These are phyloP conservation scores for Erinaceus europaeus DNA, from an alignment of 2,113 vertebrate species.

Conservation along the genomic window DNA sequence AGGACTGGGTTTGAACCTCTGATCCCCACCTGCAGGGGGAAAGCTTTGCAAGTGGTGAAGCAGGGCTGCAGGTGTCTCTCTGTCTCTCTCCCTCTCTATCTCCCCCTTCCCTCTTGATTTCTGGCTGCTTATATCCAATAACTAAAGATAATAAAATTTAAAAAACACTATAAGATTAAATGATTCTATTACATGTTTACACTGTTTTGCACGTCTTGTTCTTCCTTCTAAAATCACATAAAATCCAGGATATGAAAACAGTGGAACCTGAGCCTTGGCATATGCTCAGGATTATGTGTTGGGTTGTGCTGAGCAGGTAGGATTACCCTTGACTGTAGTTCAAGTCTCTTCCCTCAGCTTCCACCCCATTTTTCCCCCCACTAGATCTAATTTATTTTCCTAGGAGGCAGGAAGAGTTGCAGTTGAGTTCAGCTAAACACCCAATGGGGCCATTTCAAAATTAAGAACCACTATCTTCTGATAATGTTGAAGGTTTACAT, in stretches of 20 bases:
- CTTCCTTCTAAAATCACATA: neutral
- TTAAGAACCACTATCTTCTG: neutral
- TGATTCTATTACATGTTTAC: neutral
- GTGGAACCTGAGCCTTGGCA: neutral
- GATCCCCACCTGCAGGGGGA: too few species aligned
- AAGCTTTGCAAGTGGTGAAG: too few species aligned
- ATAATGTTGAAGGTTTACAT: neutral
- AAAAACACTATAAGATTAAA: too few species aligned
- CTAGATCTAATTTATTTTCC: neutral
- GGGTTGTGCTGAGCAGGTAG: neutral
- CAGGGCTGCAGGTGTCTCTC: too few species aligned
- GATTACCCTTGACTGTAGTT: neutral
- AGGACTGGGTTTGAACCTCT: too few species aligned
- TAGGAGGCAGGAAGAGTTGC: neutral
- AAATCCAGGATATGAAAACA: neutral
- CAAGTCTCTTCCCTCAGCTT: neutral
- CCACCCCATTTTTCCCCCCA: neutral
- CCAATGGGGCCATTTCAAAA: neutral
- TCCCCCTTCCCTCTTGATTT: too few species aligned
- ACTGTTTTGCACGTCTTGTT: neutral
- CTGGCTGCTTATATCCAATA: too few species aligned
- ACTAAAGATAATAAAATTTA: too few species aligned
- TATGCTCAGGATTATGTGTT: fast-evolving
- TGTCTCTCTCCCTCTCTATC: too few species aligned
- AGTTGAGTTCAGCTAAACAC: neutral